Base-by-base conservation (phyloP, 2,113 vertebrate genomes). In the Perccottus glenii region DNA sequence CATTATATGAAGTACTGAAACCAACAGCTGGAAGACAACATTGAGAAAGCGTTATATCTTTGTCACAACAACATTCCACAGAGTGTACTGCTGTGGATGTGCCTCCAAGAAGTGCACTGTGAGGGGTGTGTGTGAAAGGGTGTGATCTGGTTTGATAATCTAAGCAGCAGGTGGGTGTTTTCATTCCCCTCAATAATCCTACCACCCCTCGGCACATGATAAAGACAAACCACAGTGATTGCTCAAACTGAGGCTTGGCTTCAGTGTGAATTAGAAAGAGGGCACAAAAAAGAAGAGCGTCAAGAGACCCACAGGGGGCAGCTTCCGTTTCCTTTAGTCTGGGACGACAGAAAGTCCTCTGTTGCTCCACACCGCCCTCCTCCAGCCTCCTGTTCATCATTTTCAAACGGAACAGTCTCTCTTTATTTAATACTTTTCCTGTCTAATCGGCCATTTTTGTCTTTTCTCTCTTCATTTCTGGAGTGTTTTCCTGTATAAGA, bases 261-360 rank as follows among this genome's bases (percentile, higher is more conserved):
- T 46, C 33, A 67, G 65, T 33, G 67, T 16, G 38, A 51, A 50
- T 68, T n/a, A 64, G 19, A 43, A 15, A 48, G 44, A 65, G 9
- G 40, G 19, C 19, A 19, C 56, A 42, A 78, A 50, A 81, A 60
- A 79, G 62, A 60, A 64, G 52, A 77, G 48, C 42, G 62, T 68
- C 43, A 53, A 68, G 78, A 80, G 50, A 44, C 62, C 38, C 82
- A 64, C 78, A 71, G 78, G 7, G 10, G 59, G 75, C 40, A 14
- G 76, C 80, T 90, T 88, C 87, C 85, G 73, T 44, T 87, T 84
- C 70, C 73, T 77, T 67, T 69, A 58, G 75, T 69, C 40, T 52
- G 61, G 9, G 10, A 15, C 9, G 51, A 83, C 85, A 89, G 81
- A 72, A 66, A 1, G 47, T 51, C 56, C 84, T 88, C 80, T 89